Conservation (phyloP, 1,140 invertebrate species). For the Brachionus angularis region DNA sequence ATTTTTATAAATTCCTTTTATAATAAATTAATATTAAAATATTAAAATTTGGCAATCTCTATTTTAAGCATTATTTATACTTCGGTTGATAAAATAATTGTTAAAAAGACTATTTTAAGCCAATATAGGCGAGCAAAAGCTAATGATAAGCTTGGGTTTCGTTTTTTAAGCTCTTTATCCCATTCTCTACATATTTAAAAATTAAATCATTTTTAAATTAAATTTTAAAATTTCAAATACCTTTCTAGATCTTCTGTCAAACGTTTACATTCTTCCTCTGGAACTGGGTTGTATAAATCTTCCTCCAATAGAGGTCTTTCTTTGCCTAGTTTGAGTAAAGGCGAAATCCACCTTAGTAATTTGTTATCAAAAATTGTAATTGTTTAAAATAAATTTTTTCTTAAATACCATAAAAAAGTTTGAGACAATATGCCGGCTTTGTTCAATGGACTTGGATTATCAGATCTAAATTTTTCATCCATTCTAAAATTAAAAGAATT, state of each 20-base stretch:
- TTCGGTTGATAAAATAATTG: conserved; percentile 5
- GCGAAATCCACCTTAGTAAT: conserved; percentile 24
- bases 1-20: conserved; percentile 40
- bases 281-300: conserved; percentile 1
- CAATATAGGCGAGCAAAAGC: conserved; percentile 7
- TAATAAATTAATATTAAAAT: background rate
- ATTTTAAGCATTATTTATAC: background rate
- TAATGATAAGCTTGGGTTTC: conserved; percentile 16
- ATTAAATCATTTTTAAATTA: background rate
- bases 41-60: background rate
- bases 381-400: background rate
- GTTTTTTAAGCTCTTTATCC: conserved; percentile 29
- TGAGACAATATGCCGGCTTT: conserved; percentile 19
- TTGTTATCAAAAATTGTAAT: background rate
- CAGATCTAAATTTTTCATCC: conserved; percentile 9
- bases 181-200: conserved; percentile 21
- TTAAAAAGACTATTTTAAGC: background rate
- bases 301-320: conserved; percentile 23
- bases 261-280: conserved; percentile 14
- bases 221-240: background rate
- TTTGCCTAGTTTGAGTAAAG: conserved; percentile 5
- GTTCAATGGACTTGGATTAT: conserved; percentile 25
- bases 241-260: conserved; percentile 32
- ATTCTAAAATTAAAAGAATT: too few species aligned
- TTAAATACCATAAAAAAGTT: conserved; percentile 27